Evolutionary conservation across 1,140 invertebrate genomes (phyloP).

Genomic region (Berghia stephanieae): DNA sequence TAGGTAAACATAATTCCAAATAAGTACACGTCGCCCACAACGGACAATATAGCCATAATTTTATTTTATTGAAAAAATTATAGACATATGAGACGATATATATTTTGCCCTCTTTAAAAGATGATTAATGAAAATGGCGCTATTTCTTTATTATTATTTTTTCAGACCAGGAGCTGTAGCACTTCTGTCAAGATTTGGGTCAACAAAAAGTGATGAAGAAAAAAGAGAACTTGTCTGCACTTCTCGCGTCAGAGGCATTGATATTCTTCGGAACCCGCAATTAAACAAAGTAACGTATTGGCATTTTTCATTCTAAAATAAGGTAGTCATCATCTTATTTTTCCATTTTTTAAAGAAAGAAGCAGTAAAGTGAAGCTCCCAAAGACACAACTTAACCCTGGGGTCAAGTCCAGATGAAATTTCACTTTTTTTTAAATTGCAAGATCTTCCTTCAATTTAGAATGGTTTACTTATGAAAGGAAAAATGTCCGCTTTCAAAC

Average conservation of each 20-base stretch:
- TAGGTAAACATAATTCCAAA: too few relatives aligned
- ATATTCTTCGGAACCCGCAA: slow-evolving; percentile 62
- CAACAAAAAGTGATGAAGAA: not conserved
- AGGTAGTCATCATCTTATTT: not conserved
- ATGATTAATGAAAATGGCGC: not conserved
- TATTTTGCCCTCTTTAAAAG: not conserved
- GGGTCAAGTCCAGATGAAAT: not conserved
- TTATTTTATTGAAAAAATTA: too few relatives aligned
- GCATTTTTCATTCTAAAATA: not conserved
- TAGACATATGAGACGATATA: too few relatives aligned
- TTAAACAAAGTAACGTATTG: slow-evolving; percentile 59
- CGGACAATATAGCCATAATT: too few relatives aligned
- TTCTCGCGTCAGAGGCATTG: slow-evolving; percentile 60
- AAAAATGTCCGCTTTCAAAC: too few relatives aligned
- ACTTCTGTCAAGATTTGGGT: not conserved
- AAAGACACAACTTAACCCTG: not conserved
- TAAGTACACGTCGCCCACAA: too few relatives aligned
- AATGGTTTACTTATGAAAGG: too few relatives aligned
- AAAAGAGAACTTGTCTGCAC: slow-evolving; percentile 53
- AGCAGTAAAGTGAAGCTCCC: not conserved
- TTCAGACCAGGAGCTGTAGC: not conserved
- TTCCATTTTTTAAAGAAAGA: not conserved
- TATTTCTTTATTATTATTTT: not conserved
- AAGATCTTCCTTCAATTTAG: not conserved
- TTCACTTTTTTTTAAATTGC: not conserved